Evolutionary conservation across 23 tunicate genomes (phyloP).

Genomic region (Phallusia fumigata): DNA sequence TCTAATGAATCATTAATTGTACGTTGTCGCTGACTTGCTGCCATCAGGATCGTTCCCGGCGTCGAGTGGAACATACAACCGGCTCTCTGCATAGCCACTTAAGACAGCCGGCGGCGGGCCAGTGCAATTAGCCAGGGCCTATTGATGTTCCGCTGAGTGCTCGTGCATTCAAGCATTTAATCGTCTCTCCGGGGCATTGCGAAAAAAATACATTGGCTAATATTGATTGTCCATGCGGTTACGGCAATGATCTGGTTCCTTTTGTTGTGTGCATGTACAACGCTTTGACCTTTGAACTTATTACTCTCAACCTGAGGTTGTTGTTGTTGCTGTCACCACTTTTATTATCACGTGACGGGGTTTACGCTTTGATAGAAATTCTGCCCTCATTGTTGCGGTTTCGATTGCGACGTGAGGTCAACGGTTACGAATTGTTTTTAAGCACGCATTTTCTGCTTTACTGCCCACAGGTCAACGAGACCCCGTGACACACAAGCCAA

Average conservation of each 20-base stretch:
- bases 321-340: no score
- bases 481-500: no score
- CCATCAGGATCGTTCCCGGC: not conserved
- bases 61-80: not conserved
- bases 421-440: no score
- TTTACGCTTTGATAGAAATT: not conserved
- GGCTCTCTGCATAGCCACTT: not conserved
- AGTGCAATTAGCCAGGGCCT: not conserved
- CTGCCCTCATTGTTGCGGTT: not conserved
- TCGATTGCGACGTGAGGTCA: not conserved
- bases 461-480: no score
- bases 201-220: no score
- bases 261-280: no score
- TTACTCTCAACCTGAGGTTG: no score
- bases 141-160: not conserved
- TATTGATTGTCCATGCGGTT: no score
- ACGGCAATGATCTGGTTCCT: no score
- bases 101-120: slow-evolving; percentile 6
- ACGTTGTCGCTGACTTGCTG: not conserved
- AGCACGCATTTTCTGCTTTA: no score
- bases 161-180: not conserved
- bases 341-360: no score
- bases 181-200: not conserved
- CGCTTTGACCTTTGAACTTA: no score
- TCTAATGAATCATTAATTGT: slow-evolving; percentile 13